phyloP scores from a whole-genome alignment of 92 coral and sea anemone species.

The Zoanthus sansibaricus region DNA sequence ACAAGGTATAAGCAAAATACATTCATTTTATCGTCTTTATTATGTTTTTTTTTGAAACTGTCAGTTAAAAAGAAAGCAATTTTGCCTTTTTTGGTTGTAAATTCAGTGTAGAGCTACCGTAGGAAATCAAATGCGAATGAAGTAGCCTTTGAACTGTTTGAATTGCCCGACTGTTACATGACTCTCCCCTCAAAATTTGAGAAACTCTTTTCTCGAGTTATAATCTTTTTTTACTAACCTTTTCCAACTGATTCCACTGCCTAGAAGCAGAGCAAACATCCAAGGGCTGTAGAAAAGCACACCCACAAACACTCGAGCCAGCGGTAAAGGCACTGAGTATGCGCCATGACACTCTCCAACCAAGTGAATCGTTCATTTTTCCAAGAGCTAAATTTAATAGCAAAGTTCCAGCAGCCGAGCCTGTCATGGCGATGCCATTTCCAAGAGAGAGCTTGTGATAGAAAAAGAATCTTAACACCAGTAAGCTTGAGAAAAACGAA shows the following conservation, averaged over 20 bases:
- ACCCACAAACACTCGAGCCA: slow-evolving; percentile 71
- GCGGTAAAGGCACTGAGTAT: slow-evolving; percentile 73
- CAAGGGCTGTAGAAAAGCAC: slow-evolving; percentile 78
- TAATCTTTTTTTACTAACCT: slow-evolving; percentile 44
- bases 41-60: too few species aligned
- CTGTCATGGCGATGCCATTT: slow-evolving; percentile 88
- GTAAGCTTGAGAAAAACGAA: slow-evolving; percentile 74
- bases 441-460: slow-evolving; percentile 67
- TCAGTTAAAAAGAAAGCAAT: too few species aligned
- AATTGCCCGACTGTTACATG: too few species aligned
- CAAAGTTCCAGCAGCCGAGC: slow-evolving; percentile 84
- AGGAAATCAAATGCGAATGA: too few species aligned
- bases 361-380: slow-evolving; percentile 62
- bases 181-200: too few species aligned
- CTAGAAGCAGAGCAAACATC: slow-evolving; percentile 52
- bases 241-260: slow-evolving; percentile 64
- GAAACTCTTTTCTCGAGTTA: background rate
- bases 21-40: too few species aligned
- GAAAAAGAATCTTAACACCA: slow-evolving; percentile 78
- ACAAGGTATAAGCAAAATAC: too few species aligned
- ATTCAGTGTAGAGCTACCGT: too few species aligned
- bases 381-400: slow-evolving; percentile 66
- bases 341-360: slow-evolving; percentile 85
- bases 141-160: too few species aligned
- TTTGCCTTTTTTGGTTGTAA: too few species aligned